phyloP scores from a whole-genome alignment of 1,140 invertebrate genomes.

The Patella vulgata region DNA sequence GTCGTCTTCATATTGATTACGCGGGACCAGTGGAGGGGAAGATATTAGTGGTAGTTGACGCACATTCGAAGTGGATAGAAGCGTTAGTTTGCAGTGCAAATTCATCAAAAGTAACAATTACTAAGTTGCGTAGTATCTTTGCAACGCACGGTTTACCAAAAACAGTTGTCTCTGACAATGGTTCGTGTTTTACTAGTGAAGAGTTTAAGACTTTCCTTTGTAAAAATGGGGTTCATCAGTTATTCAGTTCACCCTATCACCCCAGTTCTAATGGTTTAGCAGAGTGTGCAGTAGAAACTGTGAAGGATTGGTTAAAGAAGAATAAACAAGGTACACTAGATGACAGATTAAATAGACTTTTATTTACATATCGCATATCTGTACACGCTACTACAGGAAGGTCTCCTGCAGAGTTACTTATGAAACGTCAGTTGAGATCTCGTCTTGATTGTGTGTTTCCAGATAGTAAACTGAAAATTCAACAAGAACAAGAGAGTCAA shows the following conservation, averaged over 20 bases:
- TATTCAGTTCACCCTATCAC: too few species aligned
- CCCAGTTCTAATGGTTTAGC: conserved; percentile 27
- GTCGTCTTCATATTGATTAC: conserved; percentile 69
- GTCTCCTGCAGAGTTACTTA: conserved; percentile 24
- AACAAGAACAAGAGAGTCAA: conserved; percentile 3
- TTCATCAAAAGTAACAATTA: conserved; percentile 26
- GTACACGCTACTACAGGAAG: conserved; percentile 24
- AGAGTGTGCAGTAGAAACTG: conserved; percentile 30
- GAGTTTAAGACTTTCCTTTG: conserved; percentile 52
- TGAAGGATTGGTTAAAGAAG: conserved; percentile 24
- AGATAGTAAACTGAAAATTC: conserved; percentile 2
- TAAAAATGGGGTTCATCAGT: conserved; percentile 46
- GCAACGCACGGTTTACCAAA: conserved; percentile 41
- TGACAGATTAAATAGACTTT: conserved; percentile 13
- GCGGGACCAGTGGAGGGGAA: conserved; percentile 61
- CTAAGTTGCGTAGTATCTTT: conserved; percentile 13
- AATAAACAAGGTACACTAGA: neutral
- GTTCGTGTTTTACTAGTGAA: conserved; percentile 50
- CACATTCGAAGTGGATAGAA: conserved; percentile 39
- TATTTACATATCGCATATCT: conserved; percentile 29
- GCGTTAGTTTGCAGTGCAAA: conserved; percentile 21
- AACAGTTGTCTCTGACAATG: conserved; percentile 59
- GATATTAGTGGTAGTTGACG: conserved; percentile 30
- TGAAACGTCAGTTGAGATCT: conserved; percentile 12
- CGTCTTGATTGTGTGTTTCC: conserved; percentile 14